These are phyloP conservation scores for Sandelia bainsii DNA, from an alignment of 2,797 vertebrate genomes.

Conservation along the genomic window DNA sequence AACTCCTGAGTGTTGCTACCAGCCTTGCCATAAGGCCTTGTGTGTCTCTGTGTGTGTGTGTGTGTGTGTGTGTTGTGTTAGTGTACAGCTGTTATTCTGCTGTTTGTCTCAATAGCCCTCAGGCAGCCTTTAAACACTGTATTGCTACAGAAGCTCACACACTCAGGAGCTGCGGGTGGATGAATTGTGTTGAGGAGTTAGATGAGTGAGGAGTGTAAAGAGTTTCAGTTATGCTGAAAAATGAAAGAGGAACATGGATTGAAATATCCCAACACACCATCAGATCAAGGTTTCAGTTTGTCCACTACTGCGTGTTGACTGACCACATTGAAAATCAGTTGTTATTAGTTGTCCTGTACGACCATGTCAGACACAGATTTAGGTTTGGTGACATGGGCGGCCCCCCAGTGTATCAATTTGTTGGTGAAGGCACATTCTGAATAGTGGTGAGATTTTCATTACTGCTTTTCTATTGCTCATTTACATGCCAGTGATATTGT, in stretches of 20 bases:
- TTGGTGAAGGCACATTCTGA: no score
- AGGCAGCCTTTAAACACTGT: constrained; percentile 66
- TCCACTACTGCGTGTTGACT: background rate
- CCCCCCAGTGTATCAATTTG: no score
- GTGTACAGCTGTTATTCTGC: constrained; percentile 65
- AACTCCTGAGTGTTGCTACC: constrained; percentile 51
- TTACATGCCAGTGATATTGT: no score
- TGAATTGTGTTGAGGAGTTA: constrained; percentile 42
- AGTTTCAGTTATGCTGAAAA: constrained; percentile 43
- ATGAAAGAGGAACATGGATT: background rate
- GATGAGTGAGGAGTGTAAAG: constrained; percentile 52
- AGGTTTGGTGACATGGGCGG: no score
- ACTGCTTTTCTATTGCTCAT: no score
- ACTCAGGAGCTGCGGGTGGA: constrained; percentile 33
- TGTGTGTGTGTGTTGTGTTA: constrained; percentile 34
- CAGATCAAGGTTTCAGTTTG: background rate
- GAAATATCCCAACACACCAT: background rate
- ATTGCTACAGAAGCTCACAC: constrained; percentile 31
- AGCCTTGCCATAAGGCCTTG: constrained; percentile 51
- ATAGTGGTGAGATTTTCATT: no score
- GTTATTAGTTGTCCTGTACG: no score
- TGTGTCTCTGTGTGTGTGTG: constrained; percentile 30
- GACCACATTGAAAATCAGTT: background rate
- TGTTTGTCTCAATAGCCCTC: constrained; percentile 62
- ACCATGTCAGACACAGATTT: no score